Evolutionary conservation across 2,113 vertebrate species (phyloP).

Genomic region (Sinocyclocheilus grahami): DNA sequence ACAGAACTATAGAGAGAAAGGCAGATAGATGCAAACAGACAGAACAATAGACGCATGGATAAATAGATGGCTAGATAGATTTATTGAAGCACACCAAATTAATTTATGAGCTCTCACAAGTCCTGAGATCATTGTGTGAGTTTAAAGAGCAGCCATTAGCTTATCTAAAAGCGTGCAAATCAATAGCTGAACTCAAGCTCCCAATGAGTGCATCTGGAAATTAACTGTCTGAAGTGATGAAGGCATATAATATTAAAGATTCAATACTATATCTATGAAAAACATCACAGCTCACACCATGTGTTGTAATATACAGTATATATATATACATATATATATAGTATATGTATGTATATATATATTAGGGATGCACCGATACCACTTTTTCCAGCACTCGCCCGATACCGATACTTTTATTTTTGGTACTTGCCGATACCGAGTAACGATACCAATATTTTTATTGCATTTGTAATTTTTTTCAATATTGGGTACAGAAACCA

Average conservation of each 20-base stretch:
- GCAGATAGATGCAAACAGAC: too few relatives aligned
- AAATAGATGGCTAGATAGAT: not conserved
- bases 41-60: not conserved
- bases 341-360: too few relatives aligned
- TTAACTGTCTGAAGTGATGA: not conserved
- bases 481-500: too few relatives aligned
- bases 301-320: not conserved
- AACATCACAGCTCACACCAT: not conserved
- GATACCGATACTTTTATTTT: too few relatives aligned
- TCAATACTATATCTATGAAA: not conserved
- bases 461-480: too few relatives aligned
- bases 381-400: too few relatives aligned
- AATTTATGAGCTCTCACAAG: not conserved
- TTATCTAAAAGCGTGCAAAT: slow-evolving; percentile 14
- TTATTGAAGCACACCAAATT: not conserved
- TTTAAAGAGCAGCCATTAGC: slow-evolving; percentile 2
- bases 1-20: slow-evolving; percentile 14
- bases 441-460: too few relatives aligned
- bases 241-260: not conserved
- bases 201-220: not conserved
- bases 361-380: too few relatives aligned
- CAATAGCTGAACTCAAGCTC: slow-evolving; percentile 1
- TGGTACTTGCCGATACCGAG: too few relatives aligned
- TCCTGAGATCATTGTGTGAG: not conserved
- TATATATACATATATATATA: too few relatives aligned